Evolutionary conservation across 1,140 invertebrate genomes (phyloP).

Genomic region (Propsilocerus akamusi): DNA sequence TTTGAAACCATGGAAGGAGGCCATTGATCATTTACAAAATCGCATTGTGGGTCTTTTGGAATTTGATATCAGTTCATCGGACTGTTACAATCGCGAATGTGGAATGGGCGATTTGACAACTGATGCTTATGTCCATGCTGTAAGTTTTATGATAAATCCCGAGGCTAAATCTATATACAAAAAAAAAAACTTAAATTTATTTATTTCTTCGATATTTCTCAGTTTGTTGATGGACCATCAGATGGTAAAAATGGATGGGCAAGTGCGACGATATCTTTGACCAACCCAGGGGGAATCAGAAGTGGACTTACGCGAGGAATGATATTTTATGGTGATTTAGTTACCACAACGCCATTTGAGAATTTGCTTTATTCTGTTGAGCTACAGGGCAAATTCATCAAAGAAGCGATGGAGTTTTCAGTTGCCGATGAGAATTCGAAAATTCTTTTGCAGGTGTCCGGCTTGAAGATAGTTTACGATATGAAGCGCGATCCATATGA

Average conservation of each 20-base stretch:
- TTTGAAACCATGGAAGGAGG: conserved; percentile 33
- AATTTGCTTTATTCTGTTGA: conserved; percentile 46
- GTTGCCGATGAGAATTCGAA: conserved; percentile 21
- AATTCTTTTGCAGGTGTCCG: conserved; percentile 37
- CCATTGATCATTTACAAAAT: conserved; percentile 34
- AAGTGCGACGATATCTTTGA: conserved; percentile 42
- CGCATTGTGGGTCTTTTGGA: conserved; percentile 32
- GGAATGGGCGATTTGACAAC: conserved; percentile 57
- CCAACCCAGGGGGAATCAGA: conserved; percentile 54
- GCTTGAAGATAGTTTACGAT: conserved; percentile 30
- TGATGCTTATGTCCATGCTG: conserved; percentile 44
- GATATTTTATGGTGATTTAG: conserved; percentile 43
- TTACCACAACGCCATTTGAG: conserved; percentile 48
- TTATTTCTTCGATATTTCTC: background rate
- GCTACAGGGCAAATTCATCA: conserved; percentile 36
- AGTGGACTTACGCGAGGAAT: conserved; percentile 19
- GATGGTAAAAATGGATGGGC: conserved; percentile 39
- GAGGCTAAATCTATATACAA: background rate
- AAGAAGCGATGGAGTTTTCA: conserved; percentile 38
- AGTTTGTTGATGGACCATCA: conserved; percentile 15
- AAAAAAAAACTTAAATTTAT: background rate
- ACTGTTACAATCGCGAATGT: conserved; percentile 43
- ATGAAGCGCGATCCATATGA: conserved; percentile 29
- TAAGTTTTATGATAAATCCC: too few species aligned
- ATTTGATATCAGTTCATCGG: conserved; percentile 32